These are phyloP conservation scores for Rhinolophus sinicus DNA, from an alignment of 2,113 vertebrate genomes.

Conservation along the genomic window DNA sequence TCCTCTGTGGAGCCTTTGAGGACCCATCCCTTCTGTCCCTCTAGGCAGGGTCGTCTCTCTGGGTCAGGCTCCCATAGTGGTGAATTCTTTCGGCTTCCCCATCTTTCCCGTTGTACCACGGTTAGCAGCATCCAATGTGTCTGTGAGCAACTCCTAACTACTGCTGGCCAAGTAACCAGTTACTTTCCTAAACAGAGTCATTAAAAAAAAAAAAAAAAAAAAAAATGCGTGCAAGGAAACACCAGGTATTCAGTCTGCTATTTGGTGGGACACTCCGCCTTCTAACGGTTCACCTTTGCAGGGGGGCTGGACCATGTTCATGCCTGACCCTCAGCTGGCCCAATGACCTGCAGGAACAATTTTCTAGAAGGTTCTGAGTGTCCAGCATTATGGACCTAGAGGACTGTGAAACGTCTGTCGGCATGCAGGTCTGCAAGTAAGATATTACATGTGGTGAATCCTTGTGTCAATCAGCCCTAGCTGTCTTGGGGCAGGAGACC, in stretches of 20 bases:
- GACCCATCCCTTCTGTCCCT: not conserved
- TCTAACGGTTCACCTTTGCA: not conserved
- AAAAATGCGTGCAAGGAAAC: not conserved
- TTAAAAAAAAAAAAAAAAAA: not conserved
- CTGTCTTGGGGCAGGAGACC: not conserved
- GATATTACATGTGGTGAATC: not conserved
- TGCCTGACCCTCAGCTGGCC: not conserved
- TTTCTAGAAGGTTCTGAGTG: not conserved
- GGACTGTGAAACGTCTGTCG: too few relatives aligned
- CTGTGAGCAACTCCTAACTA: not conserved
- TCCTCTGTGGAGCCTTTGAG: not conserved
- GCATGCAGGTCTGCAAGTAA: not conserved
- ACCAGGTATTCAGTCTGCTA: rapidly evolving
- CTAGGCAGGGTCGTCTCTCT: not conserved
- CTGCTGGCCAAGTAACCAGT: not conserved
- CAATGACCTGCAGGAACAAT: not conserved
- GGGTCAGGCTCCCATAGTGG: not conserved
- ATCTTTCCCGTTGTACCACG: rapidly evolving
- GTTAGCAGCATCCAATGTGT: not conserved
- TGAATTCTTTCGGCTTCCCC: not conserved
- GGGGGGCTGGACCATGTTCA: not conserved
- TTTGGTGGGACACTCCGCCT: not conserved
- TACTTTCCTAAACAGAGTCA: not conserved
- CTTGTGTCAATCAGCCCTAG: not conserved
- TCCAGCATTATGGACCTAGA: too few relatives aligned